Percentiles rank a stretch among this genome's conserved stretches.
Evolutionary conservation across 2,888 invertebrate species (phyloP).

Genomic region (Microplitis manilae): DNA sequence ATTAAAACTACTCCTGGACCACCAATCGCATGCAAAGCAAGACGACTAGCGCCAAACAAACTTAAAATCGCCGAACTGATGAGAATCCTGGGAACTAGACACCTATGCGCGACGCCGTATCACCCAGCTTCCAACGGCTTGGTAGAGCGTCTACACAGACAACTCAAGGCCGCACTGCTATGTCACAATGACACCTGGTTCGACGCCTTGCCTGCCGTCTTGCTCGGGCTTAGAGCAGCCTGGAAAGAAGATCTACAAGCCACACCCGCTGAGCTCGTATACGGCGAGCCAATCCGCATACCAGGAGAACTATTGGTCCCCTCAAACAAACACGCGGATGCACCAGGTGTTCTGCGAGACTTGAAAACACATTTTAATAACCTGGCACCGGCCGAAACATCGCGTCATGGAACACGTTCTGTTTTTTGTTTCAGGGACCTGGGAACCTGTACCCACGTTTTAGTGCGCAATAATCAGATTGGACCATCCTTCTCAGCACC

Average conservation of each 20-base stretch:
- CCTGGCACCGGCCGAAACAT: not conserved
- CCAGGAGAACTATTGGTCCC: not conserved
- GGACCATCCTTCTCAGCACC: not conserved
- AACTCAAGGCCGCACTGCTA: no score
- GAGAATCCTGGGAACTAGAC: no score
- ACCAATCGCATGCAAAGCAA: conserved; percentile 56
- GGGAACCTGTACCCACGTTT: no score
- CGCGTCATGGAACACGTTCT: not conserved
- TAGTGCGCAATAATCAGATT: not conserved
- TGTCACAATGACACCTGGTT: conserved; percentile 14
- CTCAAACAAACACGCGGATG: not conserved
- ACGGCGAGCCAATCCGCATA: not conserved
- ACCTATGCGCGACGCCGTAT: no score
- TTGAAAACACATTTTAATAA: not conserved
- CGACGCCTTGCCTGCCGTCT: not conserved
- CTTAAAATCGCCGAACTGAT: conserved; percentile 47
- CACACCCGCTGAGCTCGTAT: conserved; percentile 15
- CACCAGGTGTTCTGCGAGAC: not conserved
- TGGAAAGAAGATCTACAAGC: conserved; percentile 10
- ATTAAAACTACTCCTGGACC: conserved; percentile 57
- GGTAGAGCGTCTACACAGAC: no score
- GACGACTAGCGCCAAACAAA: conserved; percentile 59
- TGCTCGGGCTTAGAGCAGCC: not conserved
- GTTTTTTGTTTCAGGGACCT: no score
- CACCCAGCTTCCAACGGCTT: no score